A percentile compares a stretch with the other conserved stretches of the same genome.
These are phyloP conservation scores for Hyperoplus immaculatus DNA, from an alignment of 2,797 vertebrate genomes.

Conservation along the genomic window DNA sequence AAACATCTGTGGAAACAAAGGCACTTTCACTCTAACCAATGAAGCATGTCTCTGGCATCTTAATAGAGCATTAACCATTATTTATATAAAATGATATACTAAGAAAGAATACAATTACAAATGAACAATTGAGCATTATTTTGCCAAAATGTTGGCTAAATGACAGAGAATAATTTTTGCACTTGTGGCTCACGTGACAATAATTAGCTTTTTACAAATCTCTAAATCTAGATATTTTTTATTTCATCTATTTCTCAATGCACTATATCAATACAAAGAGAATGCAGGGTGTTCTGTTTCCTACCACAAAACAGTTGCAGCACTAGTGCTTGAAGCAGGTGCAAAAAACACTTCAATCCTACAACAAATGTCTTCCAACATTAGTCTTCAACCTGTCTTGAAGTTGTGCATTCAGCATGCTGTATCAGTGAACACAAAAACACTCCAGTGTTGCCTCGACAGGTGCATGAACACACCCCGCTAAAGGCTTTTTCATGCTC, in stretches of 20 bases:
- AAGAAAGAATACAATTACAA: background rate
- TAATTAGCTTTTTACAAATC: background rate
- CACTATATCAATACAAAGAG: background rate
- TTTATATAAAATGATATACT: slow-evolving; percentile 3
- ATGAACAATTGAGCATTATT: background rate
- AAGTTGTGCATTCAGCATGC: slow-evolving; percentile 29
- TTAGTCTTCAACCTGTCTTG: slow-evolving; percentile 50
- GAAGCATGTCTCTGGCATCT: slow-evolving; percentile 26
- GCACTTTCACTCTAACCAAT: slow-evolving; percentile 23
- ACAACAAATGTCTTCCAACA: slow-evolving; percentile 41
- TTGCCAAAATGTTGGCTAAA: background rate
- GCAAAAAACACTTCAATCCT: slow-evolving; percentile 41
- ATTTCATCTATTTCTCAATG: background rate
- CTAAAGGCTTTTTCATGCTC: slow-evolving; percentile 62
- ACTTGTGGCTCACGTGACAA: too few species aligned
- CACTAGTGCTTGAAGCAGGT: slow-evolving; percentile 25
- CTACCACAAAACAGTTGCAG: background rate
- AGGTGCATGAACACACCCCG: slow-evolving; percentile 58
- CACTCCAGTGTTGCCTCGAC: slow-evolving; percentile 34
- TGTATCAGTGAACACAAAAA: slow-evolving; percentile 25
- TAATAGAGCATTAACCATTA: background rate
- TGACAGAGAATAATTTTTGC: background rate
- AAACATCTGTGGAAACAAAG: slow-evolving; percentile 56
- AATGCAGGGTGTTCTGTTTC: slow-evolving; percentile 2
- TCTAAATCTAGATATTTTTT: background rate